phyloP scores from a whole-genome alignment of 1,140 invertebrate species.

The Anadara kagoshimensis region DNA sequence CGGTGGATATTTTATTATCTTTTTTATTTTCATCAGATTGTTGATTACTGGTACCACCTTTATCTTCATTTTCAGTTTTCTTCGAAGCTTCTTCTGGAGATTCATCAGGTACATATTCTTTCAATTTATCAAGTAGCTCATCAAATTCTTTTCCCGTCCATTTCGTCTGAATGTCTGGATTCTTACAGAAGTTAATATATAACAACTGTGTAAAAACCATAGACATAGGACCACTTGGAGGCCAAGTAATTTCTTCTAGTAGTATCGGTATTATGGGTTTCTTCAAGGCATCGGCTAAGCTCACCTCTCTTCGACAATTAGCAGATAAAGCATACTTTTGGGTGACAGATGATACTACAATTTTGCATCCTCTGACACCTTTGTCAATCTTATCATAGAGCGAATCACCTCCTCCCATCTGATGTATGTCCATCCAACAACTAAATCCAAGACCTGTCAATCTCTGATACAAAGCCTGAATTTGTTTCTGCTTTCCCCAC shows the following conservation, averaged over 20 bases:
- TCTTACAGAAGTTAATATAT: constrained; percentile 56
- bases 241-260: constrained; percentile 64
- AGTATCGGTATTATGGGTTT: constrained; percentile 68
- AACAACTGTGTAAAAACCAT: constrained; percentile 64
- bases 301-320: constrained; percentile 67
- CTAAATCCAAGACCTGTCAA: constrained; percentile 56
- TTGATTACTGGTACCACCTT: too few relatives aligned
- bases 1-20: too few relatives aligned
- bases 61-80: too few relatives aligned
- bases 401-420: constrained; percentile 72
- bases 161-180: constrained; percentile 47
- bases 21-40: too few relatives aligned
- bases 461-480: constrained; percentile 55
- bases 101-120: constrained; percentile 36
- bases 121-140: constrained; percentile 46
- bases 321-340: constrained; percentile 67
- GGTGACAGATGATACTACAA: constrained; percentile 66
- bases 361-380: constrained; percentile 61
- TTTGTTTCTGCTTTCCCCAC: constrained; percentile 69
- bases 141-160: constrained; percentile 55
- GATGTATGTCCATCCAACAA: constrained; percentile 70
- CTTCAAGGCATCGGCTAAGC: constrained; percentile 62
- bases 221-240: constrained; percentile 68
- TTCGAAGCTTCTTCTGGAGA: too few relatives aligned
- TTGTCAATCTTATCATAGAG: constrained; percentile 70